Conservation (phyloP, 2,797 vertebrate genomes). For the Octomys mimax region DNA sequence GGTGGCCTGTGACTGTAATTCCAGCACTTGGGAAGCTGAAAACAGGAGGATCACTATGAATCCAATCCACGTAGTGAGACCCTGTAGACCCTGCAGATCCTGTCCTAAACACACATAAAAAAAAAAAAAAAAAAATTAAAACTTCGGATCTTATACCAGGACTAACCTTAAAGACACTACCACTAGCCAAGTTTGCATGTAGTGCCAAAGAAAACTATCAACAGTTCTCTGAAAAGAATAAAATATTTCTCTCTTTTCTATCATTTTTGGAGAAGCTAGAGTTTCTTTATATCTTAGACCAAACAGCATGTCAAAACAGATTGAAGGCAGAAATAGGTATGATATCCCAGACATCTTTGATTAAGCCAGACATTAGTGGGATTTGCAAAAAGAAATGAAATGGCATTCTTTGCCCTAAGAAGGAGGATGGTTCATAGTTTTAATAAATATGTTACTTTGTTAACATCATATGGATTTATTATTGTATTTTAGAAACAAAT, state of each 20-base stretch:
- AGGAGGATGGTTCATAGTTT: not conserved
- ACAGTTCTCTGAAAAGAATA: constrained; percentile 6
- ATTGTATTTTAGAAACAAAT: constrained; percentile 12
- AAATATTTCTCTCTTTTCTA: constrained; percentile 11
- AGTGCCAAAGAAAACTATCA: constrained; percentile 27
- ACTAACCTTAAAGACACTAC: not conserved
- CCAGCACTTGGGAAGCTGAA: no score
- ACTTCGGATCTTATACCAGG: not conserved
- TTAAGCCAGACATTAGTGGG: constrained; percentile 2
- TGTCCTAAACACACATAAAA: no score
- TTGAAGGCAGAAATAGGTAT: not conserved
- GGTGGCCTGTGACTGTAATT: no score
- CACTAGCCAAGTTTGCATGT: not conserved
- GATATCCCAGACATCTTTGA: constrained; percentile 29
- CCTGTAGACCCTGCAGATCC: no score
- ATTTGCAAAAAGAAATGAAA: constrained; percentile 46
- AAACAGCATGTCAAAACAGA: not conserved
- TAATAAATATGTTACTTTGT: not conserved
- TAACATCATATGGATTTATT: not conserved
- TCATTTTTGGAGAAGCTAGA: constrained; percentile 1
- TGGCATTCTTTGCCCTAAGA: not conserved
- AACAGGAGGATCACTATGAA: no score
- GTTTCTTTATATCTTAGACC: constrained; percentile 25
- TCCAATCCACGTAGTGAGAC: no score
- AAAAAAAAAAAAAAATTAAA: no score